Evolutionary conservation across 1,140 invertebrate genomes (phyloP), one percentile per base, ranked within the genome.

Genomic region (Berghia stephanieae): DNA sequence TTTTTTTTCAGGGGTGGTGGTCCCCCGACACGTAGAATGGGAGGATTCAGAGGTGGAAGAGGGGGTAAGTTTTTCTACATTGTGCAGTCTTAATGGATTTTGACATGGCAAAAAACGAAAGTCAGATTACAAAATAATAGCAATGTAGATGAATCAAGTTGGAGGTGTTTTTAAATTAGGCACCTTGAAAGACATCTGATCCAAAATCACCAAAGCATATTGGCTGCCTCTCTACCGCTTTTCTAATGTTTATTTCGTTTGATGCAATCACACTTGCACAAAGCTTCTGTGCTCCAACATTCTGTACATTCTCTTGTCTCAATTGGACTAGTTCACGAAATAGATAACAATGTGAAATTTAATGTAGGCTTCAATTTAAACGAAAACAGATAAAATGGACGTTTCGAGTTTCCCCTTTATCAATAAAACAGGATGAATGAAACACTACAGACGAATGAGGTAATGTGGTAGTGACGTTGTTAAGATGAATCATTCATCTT

Each of bases 21-120:
- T 77, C 77, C 77, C 3, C 83, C 82, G n/a, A 78, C 79, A 66
- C 80, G 84, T 69, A 83, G 84, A 78, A 81, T 84, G 79, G 84
- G 84, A 49, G 84, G 84, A 42, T 84, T 84, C 67, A 72, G 84
- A 66, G 74, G 84, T 73, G 83, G 84, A 68, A 80, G 84, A 18
- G 69, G 55, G 60, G 83, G 83, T 84, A 81, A 79, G 78, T 40
- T 43, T 38, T 24, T 57, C 42, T 38, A 42, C 34, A 40, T 24
- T 40, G n/a, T 73, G 4, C 27, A 73, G n/a, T 2, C n/a, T 72
- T 72, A 1, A 16, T 27, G 16, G 13, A 63, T 31, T 31, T 16
- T 16, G 60, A 21, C 16, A 63, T n/a, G 1, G 1, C 34, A 63
- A 63, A 63, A 27, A 27, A 27, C 16, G 34, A 16, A 21, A n/a